These are phyloP conservation scores for Petrocephalus schoutedeni DNA, from an alignment of 2,797 vertebrate species.

Conservation along the genomic window DNA sequence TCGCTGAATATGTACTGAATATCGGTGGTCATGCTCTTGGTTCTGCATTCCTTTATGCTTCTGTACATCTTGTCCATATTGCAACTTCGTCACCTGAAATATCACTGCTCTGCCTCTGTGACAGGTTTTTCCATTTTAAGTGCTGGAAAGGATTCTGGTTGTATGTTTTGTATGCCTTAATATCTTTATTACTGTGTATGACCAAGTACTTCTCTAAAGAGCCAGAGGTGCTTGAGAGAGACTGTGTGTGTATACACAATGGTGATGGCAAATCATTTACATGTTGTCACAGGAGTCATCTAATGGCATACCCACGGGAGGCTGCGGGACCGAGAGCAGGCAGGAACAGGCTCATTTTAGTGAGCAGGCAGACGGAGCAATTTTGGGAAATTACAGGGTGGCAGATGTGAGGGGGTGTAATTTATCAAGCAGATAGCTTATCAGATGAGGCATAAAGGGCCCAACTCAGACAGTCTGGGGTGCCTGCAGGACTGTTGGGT, in stretches of 20 bases:
- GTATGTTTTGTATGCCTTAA: not conserved
- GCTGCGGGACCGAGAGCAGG: not conserved
- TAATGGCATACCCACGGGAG: not conserved
- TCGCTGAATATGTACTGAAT: not conserved
- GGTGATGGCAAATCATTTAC: not conserved
- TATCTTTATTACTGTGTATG: not conserved
- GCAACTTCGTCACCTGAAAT: not conserved
- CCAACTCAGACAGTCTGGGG: not conserved
- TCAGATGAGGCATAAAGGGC: slow-evolving; percentile 33
- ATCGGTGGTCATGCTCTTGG: not conserved
- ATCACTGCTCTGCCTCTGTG: not conserved
- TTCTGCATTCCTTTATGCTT: not conserved
- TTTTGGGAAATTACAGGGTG: slow-evolving; percentile 61
- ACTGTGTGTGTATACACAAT: not conserved
- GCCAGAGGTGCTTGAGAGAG: not conserved
- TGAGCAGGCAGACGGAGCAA: slow-evolving; percentile 47
- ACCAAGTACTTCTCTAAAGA: not conserved
- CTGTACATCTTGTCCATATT: not conserved
- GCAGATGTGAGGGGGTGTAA: slow-evolving; percentile 34
- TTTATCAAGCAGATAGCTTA: slow-evolving; percentile 49
- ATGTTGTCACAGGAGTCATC: not conserved
- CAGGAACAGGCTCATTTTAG: slow-evolving; percentile 54
- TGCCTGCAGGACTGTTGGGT: not conserved
- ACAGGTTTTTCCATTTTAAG: not conserved
- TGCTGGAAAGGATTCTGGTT: not conserved